Evolutionary conservation across 2,797 vertebrate genomes (phyloP), one percentile per base, ranked within the genome.

Genomic region (Parambassis ranga): DNA sequence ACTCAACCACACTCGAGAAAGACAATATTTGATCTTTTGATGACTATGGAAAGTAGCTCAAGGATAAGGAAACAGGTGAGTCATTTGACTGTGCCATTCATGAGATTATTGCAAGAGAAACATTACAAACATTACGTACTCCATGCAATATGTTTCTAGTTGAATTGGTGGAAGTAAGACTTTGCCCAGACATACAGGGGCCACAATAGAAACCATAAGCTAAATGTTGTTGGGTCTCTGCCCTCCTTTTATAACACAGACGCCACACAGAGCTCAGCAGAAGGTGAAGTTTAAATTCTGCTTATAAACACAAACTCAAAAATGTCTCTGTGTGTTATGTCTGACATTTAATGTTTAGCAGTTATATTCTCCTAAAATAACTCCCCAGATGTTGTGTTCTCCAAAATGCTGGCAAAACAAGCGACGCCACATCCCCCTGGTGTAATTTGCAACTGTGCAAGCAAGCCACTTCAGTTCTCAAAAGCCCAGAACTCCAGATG

Each of bases 401-500:
- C 33, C 33, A 36, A 57, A 39, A 42, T 36, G 57, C 60, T 59
- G 68, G 51, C 52, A 32, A 30, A 65, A 63, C 22, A 42, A 50
- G 49, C 24, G 2, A 24, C 6, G 8, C 72, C 80, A 49, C 65
- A 55, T 72, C 53, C 53, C 61, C 50, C 28, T 27, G 10, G 61
- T 71, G 61, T 26, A 22, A 72, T 57, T 77, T 65, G 72, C 43
- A 30, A 27, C 48, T 9, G 43, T 43, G 56, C 68, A 53, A 70
- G 24, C 10, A 10, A 59, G 56, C 56, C 23, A n/a, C 41, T 75
- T 62, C 28, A 7, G 20, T 20, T 74, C 41, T 58, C 32, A 33
- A 59, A 44, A 64, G 42, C 50, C 53, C 36, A 71, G 36, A 75
- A 47, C 59, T 65, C 46, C 75, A 81, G 64, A 83, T 71, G 86